Base-by-base conservation (phyloP, 2,888 invertebrate species). In the Seira musarum region DNA sequence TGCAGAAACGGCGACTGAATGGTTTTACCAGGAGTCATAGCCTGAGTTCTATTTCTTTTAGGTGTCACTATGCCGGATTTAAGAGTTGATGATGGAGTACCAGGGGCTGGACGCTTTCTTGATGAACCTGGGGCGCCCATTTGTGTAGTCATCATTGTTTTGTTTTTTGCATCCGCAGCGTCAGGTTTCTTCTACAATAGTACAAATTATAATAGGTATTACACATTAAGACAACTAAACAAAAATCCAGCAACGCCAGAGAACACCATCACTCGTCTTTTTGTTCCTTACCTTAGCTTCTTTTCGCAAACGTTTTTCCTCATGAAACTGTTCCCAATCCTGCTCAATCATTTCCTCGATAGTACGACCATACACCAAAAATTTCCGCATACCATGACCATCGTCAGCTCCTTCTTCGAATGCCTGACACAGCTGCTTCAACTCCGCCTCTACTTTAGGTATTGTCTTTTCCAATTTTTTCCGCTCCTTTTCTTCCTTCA, bases 401-500 rank as follows among this genome's bases (percentile, higher is more conserved):
- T 88, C 89, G 0, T 91, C 91, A 40, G 91, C 90, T 6, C 88
- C 89, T 1, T 89, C 87, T 87, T 93, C 92, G 85, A 91, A 93
- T 0, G 90, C 89, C 0, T 89, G 87, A 2, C 92, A 91, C 69
- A 93, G 85, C 0, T 90, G 89, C 1, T 89, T 89, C 0, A 95
- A 89, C 87, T 93, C 91, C 0, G 90, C 91, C 88, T 95, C 94
- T 57, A 95, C 92, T 89, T 93, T 93, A 0, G 95, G 95, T 68
- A 95, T 82, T 84, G 88, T 90, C 86, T 90, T 93, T 46, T 92
- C 91, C 10, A 96, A 91, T 8, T 91, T 90, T 88, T 95, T 96
- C n/a, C 96, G 90, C 87, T 95, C 95, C 87, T 93, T 95, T 88
- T 97, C 97, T 88, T 97, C 97, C 70, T 92, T 92, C 0, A 97